phyloP scores from a whole-genome alignment of 1,140 invertebrate genomes.

The Pemphigus obesinymphae region DNA sequence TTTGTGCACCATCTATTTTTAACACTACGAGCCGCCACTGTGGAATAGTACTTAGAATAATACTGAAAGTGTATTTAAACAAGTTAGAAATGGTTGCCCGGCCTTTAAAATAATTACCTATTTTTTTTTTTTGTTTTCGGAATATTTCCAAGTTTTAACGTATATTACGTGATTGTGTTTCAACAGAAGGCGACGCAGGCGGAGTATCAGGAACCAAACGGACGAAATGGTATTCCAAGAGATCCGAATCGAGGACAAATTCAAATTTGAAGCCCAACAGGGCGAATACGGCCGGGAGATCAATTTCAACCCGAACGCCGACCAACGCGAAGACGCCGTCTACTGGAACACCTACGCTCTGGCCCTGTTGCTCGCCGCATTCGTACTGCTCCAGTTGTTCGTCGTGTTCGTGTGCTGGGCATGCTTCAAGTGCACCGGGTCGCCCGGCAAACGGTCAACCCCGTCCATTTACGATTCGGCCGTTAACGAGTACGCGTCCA shows the following conservation, averaged over 20 bases:
- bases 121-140: too few relatives aligned
- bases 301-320: background rate
- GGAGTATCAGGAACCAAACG: conserved; percentile 40
- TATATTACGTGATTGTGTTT: too few relatives aligned
- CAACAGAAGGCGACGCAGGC: background rate
- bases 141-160: too few relatives aligned
- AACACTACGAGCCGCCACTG: too few relatives aligned
- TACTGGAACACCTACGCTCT: conserved; percentile 18
- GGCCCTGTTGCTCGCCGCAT: background rate
- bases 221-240: conserved; percentile 54
- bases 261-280: conserved; percentile 49
- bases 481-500: background rate
- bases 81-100: too few relatives aligned
- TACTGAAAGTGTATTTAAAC: too few relatives aligned
- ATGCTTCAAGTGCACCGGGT: background rate
- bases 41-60: too few relatives aligned
- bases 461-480: background rate
- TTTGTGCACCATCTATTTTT: too few relatives aligned
- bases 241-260: conserved; percentile 55
- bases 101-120: too few relatives aligned
- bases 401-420: background rate
- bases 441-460: too few relatives aligned
- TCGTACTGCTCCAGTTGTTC: background rate
- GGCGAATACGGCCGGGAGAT: background rate
- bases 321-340: background rate